Base-by-base conservation (phyloP, 1,140 invertebrate species). In the Gryon sp. region DNA sequence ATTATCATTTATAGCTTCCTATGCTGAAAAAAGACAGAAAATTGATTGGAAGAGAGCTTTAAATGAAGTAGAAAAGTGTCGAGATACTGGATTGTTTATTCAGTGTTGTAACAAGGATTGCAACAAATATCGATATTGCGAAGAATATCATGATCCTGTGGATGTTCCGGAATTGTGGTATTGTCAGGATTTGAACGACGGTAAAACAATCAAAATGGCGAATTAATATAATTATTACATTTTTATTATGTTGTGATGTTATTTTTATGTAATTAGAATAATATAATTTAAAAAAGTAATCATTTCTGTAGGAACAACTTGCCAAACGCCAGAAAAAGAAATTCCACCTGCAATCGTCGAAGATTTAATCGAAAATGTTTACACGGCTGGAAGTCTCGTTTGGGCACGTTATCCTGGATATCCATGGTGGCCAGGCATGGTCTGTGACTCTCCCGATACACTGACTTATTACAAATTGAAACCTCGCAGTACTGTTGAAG, bases 341-440 rank as follows among this genome's bases (percentile, higher is more conserved):
- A 38, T 72, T 36, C 30, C 55, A 46, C n/a, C 4, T 22, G 2
- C 6, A 2, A 8, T 60, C 4, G 46, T 30, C 20, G 4, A 85
- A 11, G 90, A 92, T 63, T 80, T 91, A 1, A 90, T 93, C 8
- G 83, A 90, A 48, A 90, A 90, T 69, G 74, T 83, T 24, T 93
- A 90, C 63, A 89, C 90, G 2, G 90, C 90, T 2, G 93, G 93
- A 1, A 93, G 92, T 28, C 45, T 94, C 32, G 93, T 94, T 0
- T 92, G 92, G 91, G 93, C 90, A 2, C 89, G 87, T 22, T 65
- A 92, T 22, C 75, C 84, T 1, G 91, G 92, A 16, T 93, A 89
- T 87, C 92, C 93, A 19, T 94, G 92, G 92, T 94, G 93, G 92
- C 93, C 93, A 9, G 93, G 90, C 2, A 93, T 95, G 88, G 90